A percentile compares a stretch with the other conserved stretches of the same genome.
Evolutionary conservation across 2,113 vertebrate species (phyloP).

Genomic region (Pygoscelis antarcticus): DNA sequence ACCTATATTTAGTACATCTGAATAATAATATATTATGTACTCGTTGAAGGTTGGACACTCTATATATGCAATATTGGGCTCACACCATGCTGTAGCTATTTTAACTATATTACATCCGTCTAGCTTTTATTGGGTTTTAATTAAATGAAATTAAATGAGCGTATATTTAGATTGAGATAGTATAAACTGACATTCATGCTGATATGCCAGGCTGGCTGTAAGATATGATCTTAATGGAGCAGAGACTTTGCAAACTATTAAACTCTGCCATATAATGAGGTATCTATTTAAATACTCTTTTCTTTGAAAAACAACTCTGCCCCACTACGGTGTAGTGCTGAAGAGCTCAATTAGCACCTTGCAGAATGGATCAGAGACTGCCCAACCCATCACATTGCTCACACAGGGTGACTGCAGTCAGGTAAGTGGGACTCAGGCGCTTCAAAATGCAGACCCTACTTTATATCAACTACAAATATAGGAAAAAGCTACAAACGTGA

Average conservation of each 20-base stretch:
- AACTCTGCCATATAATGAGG: constrained; percentile 53
- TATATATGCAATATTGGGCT: not conserved
- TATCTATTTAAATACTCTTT: constrained; percentile 53
- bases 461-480: not conserved
- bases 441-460: not conserved
- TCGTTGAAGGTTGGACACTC: not conserved
- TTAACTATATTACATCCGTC: constrained; percentile 75
- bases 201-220: constrained; percentile 34
- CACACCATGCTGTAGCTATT: constrained; percentile 49
- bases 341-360: constrained; percentile 19
- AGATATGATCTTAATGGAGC: constrained; percentile 60
- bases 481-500: not conserved
- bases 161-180: constrained; percentile 62
- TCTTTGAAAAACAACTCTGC: constrained; percentile 25
- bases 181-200: constrained; percentile 56
- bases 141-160: constrained; percentile 73
- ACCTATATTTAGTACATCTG: not conserved
- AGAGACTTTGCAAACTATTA: constrained; percentile 64
- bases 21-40: not conserved
- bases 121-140: constrained; percentile 79
- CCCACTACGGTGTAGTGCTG: not conserved
- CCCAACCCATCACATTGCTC: not conserved
- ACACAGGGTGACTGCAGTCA: not conserved
- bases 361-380: not conserved
- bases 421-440: not conserved